Percentiles rank a stretch among this genome's conserved stretches.
phyloP scores from a whole-genome alignment of 2,113 vertebrate genomes.

The Erinaceus europaeus region DNA sequence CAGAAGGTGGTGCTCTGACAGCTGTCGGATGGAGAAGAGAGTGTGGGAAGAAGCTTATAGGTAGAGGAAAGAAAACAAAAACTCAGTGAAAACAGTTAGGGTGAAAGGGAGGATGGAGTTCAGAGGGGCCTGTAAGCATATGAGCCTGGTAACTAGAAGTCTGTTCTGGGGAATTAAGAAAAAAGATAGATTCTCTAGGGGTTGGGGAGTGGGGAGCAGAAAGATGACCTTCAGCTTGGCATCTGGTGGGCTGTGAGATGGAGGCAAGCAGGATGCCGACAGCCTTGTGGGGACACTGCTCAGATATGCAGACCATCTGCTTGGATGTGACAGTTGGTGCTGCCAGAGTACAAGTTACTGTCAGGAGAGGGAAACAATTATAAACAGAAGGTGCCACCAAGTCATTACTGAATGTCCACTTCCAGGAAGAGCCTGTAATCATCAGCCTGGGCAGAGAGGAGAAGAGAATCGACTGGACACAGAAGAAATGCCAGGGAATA shows the following conservation, averaged over 20 bases:
- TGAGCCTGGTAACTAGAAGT: not conserved
- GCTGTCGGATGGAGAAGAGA: not conserved
- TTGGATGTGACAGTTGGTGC: not conserved
- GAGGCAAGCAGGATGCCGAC: not conserved
- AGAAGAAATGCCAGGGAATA: no score
- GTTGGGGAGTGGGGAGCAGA: not conserved
- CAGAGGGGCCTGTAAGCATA: not conserved
- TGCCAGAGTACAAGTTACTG: not conserved
- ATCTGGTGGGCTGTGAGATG: not conserved
- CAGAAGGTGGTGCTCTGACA: not conserved
- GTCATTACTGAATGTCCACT: not conserved
- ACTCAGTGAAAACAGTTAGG: not conserved
- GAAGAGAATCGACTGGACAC: no score
- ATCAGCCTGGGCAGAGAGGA: no score
- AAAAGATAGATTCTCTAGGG: not conserved
- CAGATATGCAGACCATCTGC: not conserved
- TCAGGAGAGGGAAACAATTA: slow-evolving; percentile 23
- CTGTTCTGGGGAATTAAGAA: not conserved
- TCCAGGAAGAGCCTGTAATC: not conserved
- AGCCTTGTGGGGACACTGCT: not conserved
- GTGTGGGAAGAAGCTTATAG: not conserved
- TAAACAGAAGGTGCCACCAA: not conserved
- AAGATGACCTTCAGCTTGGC: not conserved
- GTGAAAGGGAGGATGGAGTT: not conserved
- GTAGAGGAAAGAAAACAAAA: not conserved